These are phyloP conservation scores for Symphodus melops DNA, from an alignment of 2,113 vertebrate species.

Conservation along the genomic window DNA sequence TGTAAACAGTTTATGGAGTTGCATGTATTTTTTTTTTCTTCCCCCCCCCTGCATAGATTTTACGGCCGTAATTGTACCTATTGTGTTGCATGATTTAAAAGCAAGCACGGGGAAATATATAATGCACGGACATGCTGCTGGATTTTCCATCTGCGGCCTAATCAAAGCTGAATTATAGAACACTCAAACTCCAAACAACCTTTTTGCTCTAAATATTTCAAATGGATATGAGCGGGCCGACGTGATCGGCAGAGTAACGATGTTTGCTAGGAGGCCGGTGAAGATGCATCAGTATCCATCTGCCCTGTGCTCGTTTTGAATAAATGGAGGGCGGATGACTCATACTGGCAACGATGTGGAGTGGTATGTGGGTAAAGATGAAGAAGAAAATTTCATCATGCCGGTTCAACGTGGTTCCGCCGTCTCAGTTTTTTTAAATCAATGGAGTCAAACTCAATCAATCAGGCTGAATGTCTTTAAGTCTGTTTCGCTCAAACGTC, in stretches of 20 bases:
- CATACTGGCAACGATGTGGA: constrained; percentile 13
- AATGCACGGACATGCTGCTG: constrained; percentile 25
- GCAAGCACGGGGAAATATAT: constrained; percentile 29
- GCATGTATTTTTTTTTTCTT: constrained; percentile 1
- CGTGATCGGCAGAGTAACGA: constrained; percentile 56
- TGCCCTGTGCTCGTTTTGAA: constrained; percentile 48
- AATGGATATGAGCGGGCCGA: constrained; percentile 42
- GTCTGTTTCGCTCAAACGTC: constrained; percentile 11
- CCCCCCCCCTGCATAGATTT: neutral
- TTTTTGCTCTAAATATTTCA: constrained; percentile 72
- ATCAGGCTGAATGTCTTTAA: constrained; percentile 38
- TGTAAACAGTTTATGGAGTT: constrained; percentile 37
- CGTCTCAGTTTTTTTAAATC: constrained; percentile 52
- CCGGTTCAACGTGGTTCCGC: constrained; percentile 31
- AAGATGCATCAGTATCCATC: constrained; percentile 56
- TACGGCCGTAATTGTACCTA: constrained; percentile 27
- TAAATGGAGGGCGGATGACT: constrained; percentile 54
- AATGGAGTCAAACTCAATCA: constrained; percentile 59
- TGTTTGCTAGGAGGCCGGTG: constrained; percentile 49
- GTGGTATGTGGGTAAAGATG: constrained; percentile 37
- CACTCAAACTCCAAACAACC: constrained; percentile 52
- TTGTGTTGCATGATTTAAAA: constrained; percentile 39
- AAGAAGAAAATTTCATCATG: constrained; percentile 61
- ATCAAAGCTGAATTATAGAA: constrained; percentile 66
- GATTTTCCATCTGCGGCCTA: constrained; percentile 60